phyloP scores from a whole-genome alignment of 2,113 vertebrate genomes.

The Talpa occidentalis region DNA sequence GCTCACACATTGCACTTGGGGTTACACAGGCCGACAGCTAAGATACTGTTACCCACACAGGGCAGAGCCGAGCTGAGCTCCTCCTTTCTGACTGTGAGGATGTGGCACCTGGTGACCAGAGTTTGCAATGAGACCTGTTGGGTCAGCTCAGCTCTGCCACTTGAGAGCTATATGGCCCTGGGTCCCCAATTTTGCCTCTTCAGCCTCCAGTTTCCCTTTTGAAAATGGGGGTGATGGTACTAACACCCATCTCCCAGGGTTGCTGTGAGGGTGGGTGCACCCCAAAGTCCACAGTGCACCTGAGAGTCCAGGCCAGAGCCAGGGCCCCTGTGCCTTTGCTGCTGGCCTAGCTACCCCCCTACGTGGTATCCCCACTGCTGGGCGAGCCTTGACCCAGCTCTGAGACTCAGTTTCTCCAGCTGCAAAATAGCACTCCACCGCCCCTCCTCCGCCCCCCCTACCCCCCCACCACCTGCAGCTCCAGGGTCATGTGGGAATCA shows the following conservation, averaged over 20 bases:
- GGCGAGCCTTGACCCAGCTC: rapidly evolving
- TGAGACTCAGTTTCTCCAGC: background rate
- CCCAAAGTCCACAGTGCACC: background rate
- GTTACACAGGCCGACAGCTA: background rate
- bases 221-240: background rate
- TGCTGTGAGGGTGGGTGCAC: background rate
- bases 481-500: background rate
- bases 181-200: background rate
- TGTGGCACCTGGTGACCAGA: background rate
- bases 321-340: rapidly evolving
- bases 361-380: background rate
- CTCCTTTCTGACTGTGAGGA: background rate
- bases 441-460: too few relatives aligned
- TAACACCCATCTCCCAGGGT: background rate
- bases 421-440: background rate
- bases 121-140: background rate
- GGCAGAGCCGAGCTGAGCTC: background rate
- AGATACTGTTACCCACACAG: rapidly evolving
- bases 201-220: background rate
- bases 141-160: background rate
- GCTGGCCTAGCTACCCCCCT: rapidly evolving
- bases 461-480: too few relatives aligned
- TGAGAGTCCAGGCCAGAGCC: too few relatives aligned
- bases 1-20: rapidly evolving
- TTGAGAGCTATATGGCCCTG: too few relatives aligned